These are phyloP conservation scores for Rhegmatorhina hoffmannsi DNA, from an alignment of 2,113 vertebrate species.

Conservation along the genomic window DNA sequence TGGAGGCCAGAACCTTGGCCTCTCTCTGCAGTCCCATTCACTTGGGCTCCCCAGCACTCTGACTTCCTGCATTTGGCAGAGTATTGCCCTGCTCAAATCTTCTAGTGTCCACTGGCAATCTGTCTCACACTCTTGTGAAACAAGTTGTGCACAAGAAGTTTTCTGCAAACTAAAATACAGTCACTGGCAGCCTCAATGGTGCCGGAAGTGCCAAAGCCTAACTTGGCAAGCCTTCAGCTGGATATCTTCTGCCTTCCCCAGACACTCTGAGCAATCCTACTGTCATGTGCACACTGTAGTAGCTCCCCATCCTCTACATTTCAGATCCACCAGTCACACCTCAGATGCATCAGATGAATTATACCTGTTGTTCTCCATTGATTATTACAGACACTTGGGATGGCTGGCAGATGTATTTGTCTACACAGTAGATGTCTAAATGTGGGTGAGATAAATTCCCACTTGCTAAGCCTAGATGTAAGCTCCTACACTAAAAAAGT, in stretches of 20 bases:
- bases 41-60: neutral
- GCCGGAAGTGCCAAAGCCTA: neutral
- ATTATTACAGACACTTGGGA: neutral
- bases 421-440: neutral
- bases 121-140: neutral
- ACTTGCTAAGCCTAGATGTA: neutral
- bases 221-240: neutral
- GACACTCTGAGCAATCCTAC: neutral
- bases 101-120: neutral
- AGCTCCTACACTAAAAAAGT: neutral
- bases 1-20: neutral
- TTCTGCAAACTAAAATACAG: neutral
- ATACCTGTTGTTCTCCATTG: neutral
- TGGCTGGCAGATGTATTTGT: neutral
- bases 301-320: neutral
- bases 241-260: neutral
- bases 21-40: neutral
- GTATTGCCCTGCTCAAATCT: neutral
- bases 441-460: neutral
- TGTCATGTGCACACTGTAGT: accelerated
- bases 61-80: neutral
- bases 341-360: neutral
- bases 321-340: neutral
- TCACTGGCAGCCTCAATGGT: neutral
- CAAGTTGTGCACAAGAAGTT: neutral